Percentiles rank a stretch among this genome's conserved stretches.
Evolutionary conservation across 2,113 vertebrate species (phyloP).

Genomic region (Passerina amoena): DNA sequence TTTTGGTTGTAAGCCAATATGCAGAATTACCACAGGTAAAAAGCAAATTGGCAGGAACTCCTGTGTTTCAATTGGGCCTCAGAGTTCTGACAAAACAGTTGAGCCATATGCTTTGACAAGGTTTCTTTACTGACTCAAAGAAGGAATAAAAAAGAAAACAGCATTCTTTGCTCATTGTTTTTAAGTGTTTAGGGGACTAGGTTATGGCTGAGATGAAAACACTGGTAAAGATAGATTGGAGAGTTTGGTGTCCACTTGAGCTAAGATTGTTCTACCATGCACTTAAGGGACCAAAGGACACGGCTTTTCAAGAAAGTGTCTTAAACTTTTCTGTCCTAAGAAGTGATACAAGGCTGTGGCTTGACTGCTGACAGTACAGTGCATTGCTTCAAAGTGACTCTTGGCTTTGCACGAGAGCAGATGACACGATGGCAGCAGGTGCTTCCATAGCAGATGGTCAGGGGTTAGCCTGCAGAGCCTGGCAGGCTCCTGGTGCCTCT

Average conservation of each 20-base stretch:
- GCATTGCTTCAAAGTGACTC: background rate
- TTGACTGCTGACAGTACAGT: background rate
- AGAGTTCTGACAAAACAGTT: background rate
- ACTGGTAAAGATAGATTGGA: background rate
- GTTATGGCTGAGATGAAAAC: background rate
- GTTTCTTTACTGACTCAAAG: background rate
- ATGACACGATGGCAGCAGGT: slow-evolving; percentile 6
- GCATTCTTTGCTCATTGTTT: background rate
- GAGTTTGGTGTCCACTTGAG: background rate
- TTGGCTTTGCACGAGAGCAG: accelerated
- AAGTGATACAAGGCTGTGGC: background rate
- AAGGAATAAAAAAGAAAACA: background rate
- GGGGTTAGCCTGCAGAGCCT: slow-evolving; percentile 8
- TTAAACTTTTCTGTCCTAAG: background rate
- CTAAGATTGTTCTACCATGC: background rate
- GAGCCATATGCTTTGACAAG: background rate
- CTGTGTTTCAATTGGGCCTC: background rate
- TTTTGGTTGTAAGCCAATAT: background rate
- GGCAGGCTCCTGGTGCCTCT: slow-evolving; percentile 12
- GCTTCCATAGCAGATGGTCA: slow-evolving; percentile 58
- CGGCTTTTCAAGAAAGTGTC: background rate
- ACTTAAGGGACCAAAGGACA: background rate
- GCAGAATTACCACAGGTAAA: background rate
- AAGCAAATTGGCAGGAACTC: background rate
- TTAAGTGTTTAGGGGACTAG: background rate